phyloP scores from a whole-genome alignment of 1,140 invertebrate genomes.

The Neuroterus valhalla region DNA sequence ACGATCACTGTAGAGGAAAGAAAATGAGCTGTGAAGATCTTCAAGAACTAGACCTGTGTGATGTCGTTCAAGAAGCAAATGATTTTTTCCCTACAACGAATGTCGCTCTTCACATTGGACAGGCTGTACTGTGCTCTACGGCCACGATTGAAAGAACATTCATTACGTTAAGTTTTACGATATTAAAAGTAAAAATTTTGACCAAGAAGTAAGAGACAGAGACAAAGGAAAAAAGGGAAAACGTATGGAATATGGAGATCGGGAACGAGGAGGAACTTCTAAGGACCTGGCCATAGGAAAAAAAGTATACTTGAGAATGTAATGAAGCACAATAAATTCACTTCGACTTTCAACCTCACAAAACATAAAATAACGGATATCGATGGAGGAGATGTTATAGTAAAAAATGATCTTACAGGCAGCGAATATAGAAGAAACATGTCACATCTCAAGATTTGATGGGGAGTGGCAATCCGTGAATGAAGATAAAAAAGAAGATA shows the following conservation, averaged over 20 bases:
- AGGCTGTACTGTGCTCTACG: no score
- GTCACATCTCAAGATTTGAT: neutral
- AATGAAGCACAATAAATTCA: neutral
- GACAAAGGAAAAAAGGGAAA: conserved; percentile 42
- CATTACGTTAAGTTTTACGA: no score
- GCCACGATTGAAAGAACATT: no score
- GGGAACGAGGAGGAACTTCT: conserved; percentile 21
- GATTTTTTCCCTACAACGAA: no score
- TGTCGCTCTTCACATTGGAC: no score
- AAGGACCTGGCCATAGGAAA: conserved; percentile 24
- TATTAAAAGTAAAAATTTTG: no score
- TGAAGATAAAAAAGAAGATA: no score
- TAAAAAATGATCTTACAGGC: conserved; percentile 4
- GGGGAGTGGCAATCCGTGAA: no score
- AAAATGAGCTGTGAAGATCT: neutral
- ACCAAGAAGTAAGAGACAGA: no score
- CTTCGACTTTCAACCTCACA: neutral
- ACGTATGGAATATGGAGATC: conserved; percentile 40
- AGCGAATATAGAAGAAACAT: conserved; percentile 17
- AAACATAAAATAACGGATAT: neutral
- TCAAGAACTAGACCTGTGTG: no score
- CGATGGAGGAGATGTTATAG: neutral
- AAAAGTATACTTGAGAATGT: conserved; percentile 25
- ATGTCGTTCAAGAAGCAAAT: no score
- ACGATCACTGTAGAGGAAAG: neutral